These are phyloP conservation scores for Scartelaos histophorus DNA, from an alignment of 2,113 vertebrate genomes.

Conservation along the genomic window DNA sequence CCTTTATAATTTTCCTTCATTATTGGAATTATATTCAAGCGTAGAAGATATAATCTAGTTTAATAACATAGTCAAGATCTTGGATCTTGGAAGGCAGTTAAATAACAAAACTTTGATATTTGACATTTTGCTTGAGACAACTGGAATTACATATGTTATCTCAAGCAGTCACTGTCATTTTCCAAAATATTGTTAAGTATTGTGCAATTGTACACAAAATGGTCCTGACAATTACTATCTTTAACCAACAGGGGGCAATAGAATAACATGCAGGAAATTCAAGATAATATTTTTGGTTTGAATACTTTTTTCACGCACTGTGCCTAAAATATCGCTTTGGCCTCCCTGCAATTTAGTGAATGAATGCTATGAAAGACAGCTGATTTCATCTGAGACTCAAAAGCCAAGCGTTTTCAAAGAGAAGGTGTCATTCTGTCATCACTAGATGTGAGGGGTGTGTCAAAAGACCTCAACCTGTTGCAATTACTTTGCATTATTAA, in stretches of 20 bases:
- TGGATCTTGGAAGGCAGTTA: no score
- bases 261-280: not conserved
- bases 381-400: not conserved
- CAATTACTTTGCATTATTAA: not conserved
- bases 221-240: not conserved
- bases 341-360: not conserved
- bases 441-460: not conserved
- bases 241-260: slow-evolving; percentile 58
- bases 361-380: not conserved
- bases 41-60: no score
- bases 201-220: not conserved
- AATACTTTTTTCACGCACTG: not conserved
- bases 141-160: no score
- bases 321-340: not conserved
- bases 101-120: no score
- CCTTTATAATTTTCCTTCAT: no score
- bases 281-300: not conserved
- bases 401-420: not conserved
- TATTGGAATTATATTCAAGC: no score
- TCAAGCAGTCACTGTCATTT: not conserved
- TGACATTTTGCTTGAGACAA: no score
- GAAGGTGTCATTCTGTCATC: not conserved
- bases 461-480: slow-evolving; percentile 12
- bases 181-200: not conserved
- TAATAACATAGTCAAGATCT: no score